These are phyloP conservation scores for Sinotaia quadrata DNA, from an alignment of 2,888 invertebrate species.

Conservation along the genomic window DNA sequence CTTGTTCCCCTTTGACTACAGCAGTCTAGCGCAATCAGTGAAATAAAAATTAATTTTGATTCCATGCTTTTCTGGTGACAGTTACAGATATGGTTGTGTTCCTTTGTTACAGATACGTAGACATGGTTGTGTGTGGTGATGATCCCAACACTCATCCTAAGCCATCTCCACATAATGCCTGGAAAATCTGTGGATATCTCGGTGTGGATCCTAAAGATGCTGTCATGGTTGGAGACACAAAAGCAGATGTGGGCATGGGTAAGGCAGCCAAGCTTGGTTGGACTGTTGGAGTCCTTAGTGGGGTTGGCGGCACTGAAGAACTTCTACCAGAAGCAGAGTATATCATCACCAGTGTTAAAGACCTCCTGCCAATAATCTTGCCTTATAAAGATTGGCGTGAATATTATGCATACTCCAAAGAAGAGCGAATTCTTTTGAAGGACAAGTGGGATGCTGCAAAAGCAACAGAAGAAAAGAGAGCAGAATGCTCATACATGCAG, in stretches of 20 bases:
- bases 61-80: too few relatives aligned
- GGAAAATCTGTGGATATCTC: slow-evolving; percentile 64
- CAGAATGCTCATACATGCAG: slow-evolving; percentile 27
- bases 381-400: slow-evolving; percentile 58
- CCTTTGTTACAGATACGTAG: slow-evolving; percentile 63
- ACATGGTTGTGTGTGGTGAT: slow-evolving; percentile 73
- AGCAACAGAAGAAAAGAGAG: slow-evolving; percentile 24
- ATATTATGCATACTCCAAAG: slow-evolving; percentile 54
- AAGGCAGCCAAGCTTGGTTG: slow-evolving; percentile 71
- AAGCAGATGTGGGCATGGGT: slow-evolving; percentile 73
- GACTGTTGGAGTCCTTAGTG: slow-evolving; percentile 73
- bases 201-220: slow-evolving; percentile 61
- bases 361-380: slow-evolving; percentile 64
- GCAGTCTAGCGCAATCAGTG: too few relatives aligned
- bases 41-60: too few relatives aligned
- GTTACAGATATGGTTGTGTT: too few relatives aligned
- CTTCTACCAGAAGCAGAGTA: slow-evolving; percentile 60
- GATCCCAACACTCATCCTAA: slow-evolving; percentile 71
- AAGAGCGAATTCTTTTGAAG: slow-evolving; percentile 54
- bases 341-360: slow-evolving; percentile 61
- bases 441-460: slow-evolving; percentile 42
- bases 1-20: too few relatives aligned
- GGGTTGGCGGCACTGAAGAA: slow-evolving; percentile 61
- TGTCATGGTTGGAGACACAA: slow-evolving; percentile 73
- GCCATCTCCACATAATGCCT: slow-evolving; percentile 72